Percentiles rank a stretch among this genome's conserved stretches.
Evolutionary conservation across 2,888 invertebrate species (phyloP).

Genomic region (Yponomeuta sedellus): DNA sequence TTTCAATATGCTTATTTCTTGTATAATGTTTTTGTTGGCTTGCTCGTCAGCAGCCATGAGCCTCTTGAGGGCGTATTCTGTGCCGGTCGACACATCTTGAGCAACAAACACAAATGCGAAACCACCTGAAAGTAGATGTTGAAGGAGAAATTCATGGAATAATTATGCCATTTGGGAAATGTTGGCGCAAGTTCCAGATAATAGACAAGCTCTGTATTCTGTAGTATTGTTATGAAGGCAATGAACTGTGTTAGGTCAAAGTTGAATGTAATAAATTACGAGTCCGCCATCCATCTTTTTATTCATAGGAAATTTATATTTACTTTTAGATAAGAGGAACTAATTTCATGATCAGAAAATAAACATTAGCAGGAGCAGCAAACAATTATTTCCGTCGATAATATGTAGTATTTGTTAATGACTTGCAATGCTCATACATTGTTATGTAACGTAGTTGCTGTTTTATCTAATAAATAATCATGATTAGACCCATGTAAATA

Average conservation of each 20-base stretch:
- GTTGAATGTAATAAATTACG: not conserved
- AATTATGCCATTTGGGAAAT: not conserved
- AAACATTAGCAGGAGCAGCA: too few relatives aligned
- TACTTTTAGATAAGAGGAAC: too few relatives aligned
- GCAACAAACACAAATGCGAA: constrained; percentile 97
- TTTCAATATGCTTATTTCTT: constrained; percentile 90
- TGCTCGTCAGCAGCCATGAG: constrained; percentile 89
- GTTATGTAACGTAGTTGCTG: too few relatives aligned
- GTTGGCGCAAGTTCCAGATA: not conserved
- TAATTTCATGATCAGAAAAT: too few relatives aligned
- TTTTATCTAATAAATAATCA: too few relatives aligned
- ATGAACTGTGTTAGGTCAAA: not conserved
- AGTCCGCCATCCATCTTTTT: not conserved
- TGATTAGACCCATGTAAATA: too few relatives aligned
- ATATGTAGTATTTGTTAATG: too few relatives aligned
- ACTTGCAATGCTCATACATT: too few relatives aligned
- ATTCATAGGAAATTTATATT: too few relatives aligned
- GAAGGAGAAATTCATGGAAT: not conserved
- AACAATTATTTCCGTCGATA: too few relatives aligned
- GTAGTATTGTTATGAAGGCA: not conserved
- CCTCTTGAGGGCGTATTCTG: constrained; percentile 95
- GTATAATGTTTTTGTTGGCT: constrained; percentile 85
- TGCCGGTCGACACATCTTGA: constrained; percentile 89
- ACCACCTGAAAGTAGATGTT: constrained; percentile 83
- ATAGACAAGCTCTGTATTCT: not conserved